Conservation (phyloP, 2,888 invertebrate genomes). For the Chloroclystis v-ata region DNA sequence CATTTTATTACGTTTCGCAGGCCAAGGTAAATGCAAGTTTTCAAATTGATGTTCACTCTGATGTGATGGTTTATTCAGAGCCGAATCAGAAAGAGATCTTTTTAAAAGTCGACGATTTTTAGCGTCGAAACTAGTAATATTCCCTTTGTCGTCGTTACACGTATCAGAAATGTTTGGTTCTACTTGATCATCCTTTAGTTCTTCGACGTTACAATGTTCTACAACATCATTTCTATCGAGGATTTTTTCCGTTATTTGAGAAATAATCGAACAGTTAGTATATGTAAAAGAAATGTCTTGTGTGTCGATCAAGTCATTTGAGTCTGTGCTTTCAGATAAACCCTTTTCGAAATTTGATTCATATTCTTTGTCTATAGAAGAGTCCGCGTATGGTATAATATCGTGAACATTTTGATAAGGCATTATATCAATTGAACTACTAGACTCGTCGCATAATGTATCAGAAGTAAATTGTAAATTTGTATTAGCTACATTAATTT, state of each 20-base stretch:
- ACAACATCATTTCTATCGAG: slow-evolving; percentile 5
- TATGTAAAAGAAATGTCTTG: slow-evolving; percentile 13
- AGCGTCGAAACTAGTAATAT: background rate
- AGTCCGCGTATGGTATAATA: background rate
- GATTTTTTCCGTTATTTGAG: slow-evolving; percentile 11
- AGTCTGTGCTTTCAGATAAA: slow-evolving; percentile 3
- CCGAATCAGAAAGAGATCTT: slow-evolving; percentile 66
- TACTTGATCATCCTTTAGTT: background rate
- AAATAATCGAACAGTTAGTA: slow-evolving; percentile 15
- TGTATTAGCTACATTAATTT: background rate
- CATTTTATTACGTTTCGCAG: slow-evolving; percentile 51
- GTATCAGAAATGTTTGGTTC: too few relatives aligned
- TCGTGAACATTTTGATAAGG: background rate
- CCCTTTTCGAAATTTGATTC: slow-evolving; percentile 5
- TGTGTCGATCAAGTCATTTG: slow-evolving; percentile 7
- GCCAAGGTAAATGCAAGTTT: slow-evolving; percentile 33
- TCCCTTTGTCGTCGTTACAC: slow-evolving; percentile 1
- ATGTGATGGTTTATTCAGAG: slow-evolving; percentile 38
- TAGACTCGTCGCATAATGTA: background rate
- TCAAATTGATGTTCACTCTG: slow-evolving; percentile 31
- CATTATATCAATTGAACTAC: slow-evolving; percentile 1
- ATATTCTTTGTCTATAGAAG: slow-evolving; percentile 1
- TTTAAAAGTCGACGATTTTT: slow-evolving; percentile 38
- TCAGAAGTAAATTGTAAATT: background rate
- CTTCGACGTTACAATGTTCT: slow-evolving; percentile 1